Evolutionary conservation across 2,797 vertebrate species (phyloP), one percentile per base, ranked within the genome.

Genomic region (Synaphobranchus kaupii): DNA sequence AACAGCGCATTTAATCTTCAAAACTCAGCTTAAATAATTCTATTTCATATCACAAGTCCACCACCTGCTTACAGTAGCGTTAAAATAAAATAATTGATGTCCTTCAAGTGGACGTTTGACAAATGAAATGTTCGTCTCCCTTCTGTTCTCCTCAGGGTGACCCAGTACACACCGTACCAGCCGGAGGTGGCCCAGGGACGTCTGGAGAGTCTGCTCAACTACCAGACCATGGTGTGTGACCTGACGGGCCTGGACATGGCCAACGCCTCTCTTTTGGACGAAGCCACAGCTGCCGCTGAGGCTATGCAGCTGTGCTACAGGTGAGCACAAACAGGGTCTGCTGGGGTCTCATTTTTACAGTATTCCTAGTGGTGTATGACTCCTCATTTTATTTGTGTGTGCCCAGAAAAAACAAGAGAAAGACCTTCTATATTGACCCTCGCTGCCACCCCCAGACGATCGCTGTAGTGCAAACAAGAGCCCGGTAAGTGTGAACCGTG

Each of bases 131-230:
- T 39, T 4, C 13, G 22, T 76, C 50, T 31, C 10, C 34, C 25
- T 6, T 83, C 39, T 54, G 22, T 17, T 50, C 68, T 28, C 71
- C 52, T 47, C 93, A 99, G 99, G 99, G 96, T 99, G 90, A 99
- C 98, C 5, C 99, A 99, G 92, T 99, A 99, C 90, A 99, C 99
- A 0, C 99, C 99, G 1, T 99, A 99, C 93, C 99, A 99, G 92
- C 98, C 99, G 0, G 99, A 99, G 92, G 98, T 99, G 2, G 96
- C 99, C 34, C 99, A 99, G 92, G 99, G 99, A 48, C 97, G 99
- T 87, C 93, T 99, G 92, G 99, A 99, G 93, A 99, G 98, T 66
- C 95, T 99, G 82, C 96, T 99, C 0, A 99, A 99, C 93, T 99
- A 97, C 88, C 99, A 99, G 94, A 99, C 99, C 8, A 98, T 99